Evolutionary conservation across 2,888 invertebrate genomes (phyloP), one percentile per base, ranked within the genome.

Genomic region (Trichogramma dendrolimi): DNA sequence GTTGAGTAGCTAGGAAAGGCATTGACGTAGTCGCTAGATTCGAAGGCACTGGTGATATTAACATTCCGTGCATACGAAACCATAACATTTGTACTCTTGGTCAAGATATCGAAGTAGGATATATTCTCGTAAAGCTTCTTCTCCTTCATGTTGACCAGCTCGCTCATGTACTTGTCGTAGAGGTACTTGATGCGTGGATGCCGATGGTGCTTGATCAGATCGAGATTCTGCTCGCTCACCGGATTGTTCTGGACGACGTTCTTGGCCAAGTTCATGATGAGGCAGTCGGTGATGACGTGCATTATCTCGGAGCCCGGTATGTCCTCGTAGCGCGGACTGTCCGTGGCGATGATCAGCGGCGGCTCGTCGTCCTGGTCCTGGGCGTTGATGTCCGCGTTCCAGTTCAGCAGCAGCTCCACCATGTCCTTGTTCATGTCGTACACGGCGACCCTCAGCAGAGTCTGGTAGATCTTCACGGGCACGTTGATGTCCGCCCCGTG

Each of bases 401-500:
- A 65, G 50, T 62, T 65, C 46, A 62, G 38, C 11, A 65, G 62
- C 48, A 65, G 55, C 57, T 62, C 60, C 10, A 65, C 64, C 64
- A 65, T 65, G 5, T 65, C 58, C 14, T 58, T 62, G 14, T 65
- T 62, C 60, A 65, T 62, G 6, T 65, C 62, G 55, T 62, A 65
- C 6, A 65, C 62, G 42, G 64, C 62, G 41, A 62, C 57, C 52
- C 62, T 54, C 3, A 65, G 55, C n/a, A 65, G 42, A 8, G 62
- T 62, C 47, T 65, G 64, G 44, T 62, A 65, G 57, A 55, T 53
- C 47, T 58, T 57, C 38, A 65, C 52, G 10, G 59, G 39, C 10
- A 60, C 47, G 43, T 62, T 65, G n/a, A 65, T 43, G 44, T 65
- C 57, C 40, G 64, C 62, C 55, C 62, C 64, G 27, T 60, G 61